Evolutionary conservation across 2,888 invertebrate species (phyloP), one percentile per base, ranked within the genome.

Genomic region (Drosophila cognata): DNA sequence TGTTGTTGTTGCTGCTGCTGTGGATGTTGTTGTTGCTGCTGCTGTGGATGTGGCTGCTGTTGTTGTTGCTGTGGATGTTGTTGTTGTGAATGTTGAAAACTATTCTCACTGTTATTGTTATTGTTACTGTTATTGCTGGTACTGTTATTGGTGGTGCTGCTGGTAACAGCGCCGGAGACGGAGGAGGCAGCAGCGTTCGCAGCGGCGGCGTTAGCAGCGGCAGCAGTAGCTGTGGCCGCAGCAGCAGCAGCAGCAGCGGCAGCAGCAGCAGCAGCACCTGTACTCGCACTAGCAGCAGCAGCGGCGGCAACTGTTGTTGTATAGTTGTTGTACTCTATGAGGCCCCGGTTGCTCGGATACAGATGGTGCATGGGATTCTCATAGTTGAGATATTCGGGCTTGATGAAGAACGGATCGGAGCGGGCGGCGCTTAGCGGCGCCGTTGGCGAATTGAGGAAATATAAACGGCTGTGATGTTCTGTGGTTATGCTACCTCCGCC

Each of bases 401-500:
- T 92, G 43, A 92, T 92, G 74, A 91, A 91, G 79, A 92, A 92
- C 58, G 92, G 88, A 72, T 92, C 91, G 18, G 56, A 56, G 71
- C 91, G 92, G 76, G 89, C 86, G 70, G 89, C 80, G 46, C 91
- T 81, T 74, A 91, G 84, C 73, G 92, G 85, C 82, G 92, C 91
- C 38, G 57, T 57, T 57, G 91, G 91, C 81, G 91, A 92, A 71
- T 92, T 92, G 65, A 92, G 91, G 81, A 92, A 92, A 85, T 92
- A 92, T 66, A 92, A 88, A 74, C 91, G 91, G 88, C 91, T 92
- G 70, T 92, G 91, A 81, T 91, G 92, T 88, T 92, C 91, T 89
- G 92, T 92, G 83, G 91, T 92, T 83, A 91, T 91, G 90, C 91
- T 92, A 82, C 92, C 92, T 91, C 91, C 91, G 91, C 91, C 91